These are phyloP conservation scores for Ictidomys tridecemlineatus DNA, from an alignment of 2,113 vertebrate genomes.

Conservation along the genomic window DNA sequence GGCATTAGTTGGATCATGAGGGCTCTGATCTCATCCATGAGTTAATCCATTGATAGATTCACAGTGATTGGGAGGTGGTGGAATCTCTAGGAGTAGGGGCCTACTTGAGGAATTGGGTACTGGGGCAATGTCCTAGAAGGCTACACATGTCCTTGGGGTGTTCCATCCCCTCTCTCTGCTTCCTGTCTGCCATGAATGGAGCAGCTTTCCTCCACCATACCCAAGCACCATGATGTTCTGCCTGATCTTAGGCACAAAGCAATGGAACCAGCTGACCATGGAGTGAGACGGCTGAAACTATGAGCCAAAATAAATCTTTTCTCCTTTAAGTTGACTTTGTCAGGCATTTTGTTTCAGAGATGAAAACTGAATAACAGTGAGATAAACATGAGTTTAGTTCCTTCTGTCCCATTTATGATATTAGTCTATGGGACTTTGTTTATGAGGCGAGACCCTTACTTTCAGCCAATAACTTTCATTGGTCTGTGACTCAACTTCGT, in stretches of 20 bases:
- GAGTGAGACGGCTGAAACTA: not conserved
- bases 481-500: not conserved
- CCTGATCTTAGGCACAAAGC: not conserved
- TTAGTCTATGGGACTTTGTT: too few relatives aligned
- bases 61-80: too few relatives aligned
- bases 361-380: not conserved
- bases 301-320: not conserved
- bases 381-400: not conserved
- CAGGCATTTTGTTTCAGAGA: not conserved
- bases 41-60: too few relatives aligned
- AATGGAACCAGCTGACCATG: not conserved
- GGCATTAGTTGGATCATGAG: too few relatives aligned
- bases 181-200: too few relatives aligned
- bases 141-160: too few relatives aligned
- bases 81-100: too few relatives aligned
- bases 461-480: not conserved
- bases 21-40: too few relatives aligned
- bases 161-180: too few relatives aligned
- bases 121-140: too few relatives aligned
- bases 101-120: too few relatives aligned
- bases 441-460: not conserved
- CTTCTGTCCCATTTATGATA: not conserved
- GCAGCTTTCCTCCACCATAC: not conserved
- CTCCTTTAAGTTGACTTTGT: not conserved
- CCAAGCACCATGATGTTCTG: not conserved